Evolutionary conservation across 2,113 vertebrate species (phyloP).

Genomic region (Reinhardtius hippoglossoides): DNA sequence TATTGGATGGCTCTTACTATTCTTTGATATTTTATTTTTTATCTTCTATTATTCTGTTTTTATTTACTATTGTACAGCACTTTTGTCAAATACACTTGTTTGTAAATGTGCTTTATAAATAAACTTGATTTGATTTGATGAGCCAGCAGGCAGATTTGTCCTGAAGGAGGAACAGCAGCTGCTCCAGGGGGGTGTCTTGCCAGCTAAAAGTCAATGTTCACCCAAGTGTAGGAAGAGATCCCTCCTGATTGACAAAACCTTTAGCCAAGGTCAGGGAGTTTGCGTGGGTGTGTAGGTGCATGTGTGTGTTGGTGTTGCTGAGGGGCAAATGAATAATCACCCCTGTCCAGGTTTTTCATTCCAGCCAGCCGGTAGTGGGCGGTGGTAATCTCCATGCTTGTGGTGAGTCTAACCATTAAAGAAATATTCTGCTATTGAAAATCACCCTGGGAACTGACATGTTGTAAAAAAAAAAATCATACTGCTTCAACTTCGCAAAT

Average conservation of each 20-base stretch:
- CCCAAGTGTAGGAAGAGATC: constrained; percentile 44
- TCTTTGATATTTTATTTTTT: too few relatives aligned
- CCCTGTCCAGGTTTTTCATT: constrained; percentile 22
- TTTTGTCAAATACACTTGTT: too few relatives aligned
- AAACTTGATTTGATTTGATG: constrained; percentile 8
- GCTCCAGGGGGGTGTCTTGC: constrained; percentile 43
- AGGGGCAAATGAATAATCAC: constrained; percentile 51
- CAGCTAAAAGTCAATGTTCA: constrained; percentile 57
- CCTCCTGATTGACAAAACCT: constrained; percentile 57
- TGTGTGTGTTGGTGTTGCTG: constrained; percentile 10
- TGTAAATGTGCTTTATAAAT: too few relatives aligned
- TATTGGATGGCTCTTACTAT: too few relatives aligned
- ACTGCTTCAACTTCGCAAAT: constrained; percentile 3
- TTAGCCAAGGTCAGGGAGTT: constrained; percentile 53
- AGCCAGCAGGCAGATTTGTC: constrained; percentile 52
- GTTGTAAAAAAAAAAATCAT: constrained; percentile 22
- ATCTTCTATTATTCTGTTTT: too few relatives aligned
- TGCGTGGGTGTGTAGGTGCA: background rate
- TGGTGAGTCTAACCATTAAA: constrained; percentile 37
- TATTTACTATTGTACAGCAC: too few relatives aligned
- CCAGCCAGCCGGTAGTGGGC: background rate
- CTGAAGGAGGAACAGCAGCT: constrained; percentile 53
- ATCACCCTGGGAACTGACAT: constrained; percentile 46
- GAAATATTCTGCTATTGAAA: constrained; percentile 33
- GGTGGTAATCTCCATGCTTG: constrained; percentile 42